These are phyloP conservation scores for Coenobita brevimanus DNA, from an alignment of 1,140 invertebrate genomes.

Conservation along the genomic window DNA sequence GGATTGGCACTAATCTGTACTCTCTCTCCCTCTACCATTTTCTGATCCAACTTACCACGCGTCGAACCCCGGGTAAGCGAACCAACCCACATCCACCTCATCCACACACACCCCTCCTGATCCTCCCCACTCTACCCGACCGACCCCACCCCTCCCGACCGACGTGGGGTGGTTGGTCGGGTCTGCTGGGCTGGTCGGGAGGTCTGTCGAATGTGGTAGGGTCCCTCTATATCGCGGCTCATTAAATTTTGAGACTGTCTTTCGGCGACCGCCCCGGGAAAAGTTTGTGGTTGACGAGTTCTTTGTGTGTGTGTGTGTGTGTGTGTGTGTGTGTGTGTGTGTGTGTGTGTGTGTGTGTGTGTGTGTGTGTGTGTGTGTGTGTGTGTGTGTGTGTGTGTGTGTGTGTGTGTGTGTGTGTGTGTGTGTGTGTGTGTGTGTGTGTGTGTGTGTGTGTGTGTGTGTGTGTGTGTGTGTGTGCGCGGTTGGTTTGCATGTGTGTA, in stretches of 20 bases:
- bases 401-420: not conserved
- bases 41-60: not conserved
- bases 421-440: constrained; percentile 15
- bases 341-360: too few species aligned
- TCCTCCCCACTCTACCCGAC: not conserved
- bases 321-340: too few species aligned
- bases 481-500: not conserved
- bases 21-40: constrained; percentile 35
- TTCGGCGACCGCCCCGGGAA: too few species aligned
- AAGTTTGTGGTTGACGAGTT: too few species aligned
- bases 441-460: constrained; percentile 10
- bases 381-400: not conserved
- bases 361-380: too few species aligned
- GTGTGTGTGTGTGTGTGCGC: not conserved
- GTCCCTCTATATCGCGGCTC: too few species aligned
- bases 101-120: not conserved
- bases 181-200: too few species aligned
- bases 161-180: too few species aligned
- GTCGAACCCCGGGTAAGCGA: not conserved
- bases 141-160: not conserved
- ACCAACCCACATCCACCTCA: not conserved
- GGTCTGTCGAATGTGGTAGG: too few species aligned
- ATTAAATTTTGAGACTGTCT: too few species aligned
- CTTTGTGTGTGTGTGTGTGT: too few species aligned
- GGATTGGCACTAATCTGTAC: constrained; percentile 52